Conservation (phyloP, 2,113 vertebrate species). For the Sylvia atricapilla region DNA sequence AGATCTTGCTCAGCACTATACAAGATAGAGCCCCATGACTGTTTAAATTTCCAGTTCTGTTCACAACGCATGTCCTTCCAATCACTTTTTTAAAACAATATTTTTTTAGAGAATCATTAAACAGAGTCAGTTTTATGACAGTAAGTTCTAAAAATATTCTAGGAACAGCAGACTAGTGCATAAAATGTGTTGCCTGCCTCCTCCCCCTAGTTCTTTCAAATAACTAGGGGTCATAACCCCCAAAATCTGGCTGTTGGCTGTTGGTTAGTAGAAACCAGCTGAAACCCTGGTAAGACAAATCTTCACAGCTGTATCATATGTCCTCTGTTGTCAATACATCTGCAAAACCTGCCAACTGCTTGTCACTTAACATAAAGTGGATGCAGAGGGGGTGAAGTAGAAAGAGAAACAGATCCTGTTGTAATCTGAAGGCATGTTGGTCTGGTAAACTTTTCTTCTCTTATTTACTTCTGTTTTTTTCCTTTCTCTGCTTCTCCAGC, state of each 20-base stretch:
- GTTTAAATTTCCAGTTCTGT: background rate
- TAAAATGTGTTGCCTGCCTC: slow-evolving; percentile 14
- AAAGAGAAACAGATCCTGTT: background rate
- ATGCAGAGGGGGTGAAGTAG: background rate
- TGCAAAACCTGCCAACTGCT: slow-evolving; percentile 36
- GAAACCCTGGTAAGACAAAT: slow-evolving; percentile 51
- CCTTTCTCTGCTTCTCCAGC: background rate
- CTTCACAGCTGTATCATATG: slow-evolving; percentile 46
- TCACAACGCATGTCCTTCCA: background rate
- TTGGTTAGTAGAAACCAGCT: slow-evolving; percentile 50
- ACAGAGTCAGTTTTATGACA: background rate
- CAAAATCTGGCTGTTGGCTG: slow-evolving; percentile 47
- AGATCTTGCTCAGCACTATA: background rate
- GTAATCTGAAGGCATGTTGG: background rate
- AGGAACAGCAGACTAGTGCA: background rate
- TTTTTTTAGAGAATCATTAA: background rate
- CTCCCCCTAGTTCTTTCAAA: background rate
- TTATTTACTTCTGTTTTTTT: background rate
- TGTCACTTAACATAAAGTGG: slow-evolving; percentile 34
- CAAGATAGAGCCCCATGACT: background rate
- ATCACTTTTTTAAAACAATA: background rate
- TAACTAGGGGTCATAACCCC: slow-evolving; percentile 37
- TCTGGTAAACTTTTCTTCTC: background rate
- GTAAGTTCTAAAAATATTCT: background rate
- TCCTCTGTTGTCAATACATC: slow-evolving; percentile 26